These are phyloP conservation scores for Acrocephalus arundinaceus DNA, from an alignment of 2,113 vertebrate species.

Conservation along the genomic window DNA sequence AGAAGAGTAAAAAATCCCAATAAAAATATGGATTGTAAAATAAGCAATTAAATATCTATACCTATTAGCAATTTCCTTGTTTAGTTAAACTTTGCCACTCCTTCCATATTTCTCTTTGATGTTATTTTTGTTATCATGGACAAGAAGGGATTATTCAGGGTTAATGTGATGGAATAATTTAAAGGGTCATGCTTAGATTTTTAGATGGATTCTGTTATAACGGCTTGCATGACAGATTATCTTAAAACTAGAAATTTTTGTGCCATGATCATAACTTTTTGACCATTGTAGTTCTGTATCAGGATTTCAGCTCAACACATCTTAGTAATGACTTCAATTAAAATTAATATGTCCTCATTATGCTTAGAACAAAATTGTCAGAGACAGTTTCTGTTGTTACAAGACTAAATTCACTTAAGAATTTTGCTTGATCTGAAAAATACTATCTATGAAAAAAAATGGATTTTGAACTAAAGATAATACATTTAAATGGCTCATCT, in stretches of 20 bases:
- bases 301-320: not conserved
- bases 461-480: not conserved
- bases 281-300: not conserved
- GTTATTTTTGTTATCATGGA: not conserved
- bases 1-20: not conserved
- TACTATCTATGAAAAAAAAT: not conserved
- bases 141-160: not conserved
- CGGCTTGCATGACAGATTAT: not conserved
- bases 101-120: not conserved
- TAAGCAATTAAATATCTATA: not conserved
- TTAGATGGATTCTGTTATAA: not conserved
- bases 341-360: conserved; percentile 17
- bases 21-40: not conserved
- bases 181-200: not conserved
- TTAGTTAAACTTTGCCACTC: not conserved
- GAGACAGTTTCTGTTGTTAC: not conserved
- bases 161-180: not conserved
- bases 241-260: conserved; percentile 7
- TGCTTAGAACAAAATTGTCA: not conserved
- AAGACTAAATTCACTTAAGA: not conserved
- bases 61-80: not conserved
- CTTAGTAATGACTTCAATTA: conserved; percentile 36
- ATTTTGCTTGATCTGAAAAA: not conserved
- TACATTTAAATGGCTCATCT: not conserved
- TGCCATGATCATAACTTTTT: not conserved